Evolutionary conservation across 2,888 invertebrate genomes (phyloP), one percentile per base, ranked within the genome.

Genomic region (Habroteleia sp.): DNA sequence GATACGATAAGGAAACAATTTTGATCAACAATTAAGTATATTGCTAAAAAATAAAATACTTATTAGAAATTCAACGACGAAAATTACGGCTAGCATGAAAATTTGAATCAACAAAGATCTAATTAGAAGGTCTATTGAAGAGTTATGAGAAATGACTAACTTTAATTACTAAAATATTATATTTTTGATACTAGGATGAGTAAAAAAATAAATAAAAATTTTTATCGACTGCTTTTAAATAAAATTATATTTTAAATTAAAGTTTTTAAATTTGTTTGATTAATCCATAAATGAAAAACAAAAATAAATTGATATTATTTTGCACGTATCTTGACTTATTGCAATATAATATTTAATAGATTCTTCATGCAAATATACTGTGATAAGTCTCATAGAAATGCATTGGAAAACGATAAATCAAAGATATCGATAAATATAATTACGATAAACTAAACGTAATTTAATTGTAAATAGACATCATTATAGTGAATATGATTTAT

Each of bases 341-440:
- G n/a, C n/a, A n/a, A 7, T 14, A 35, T 35, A 14, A 14, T 27
- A 50, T 14, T 50, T 25, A 11, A 37, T 10, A 27, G 10, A 39
- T 3, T 37, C 16, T 35, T 17, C 11, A 16, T 39, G 37, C 11
- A 16, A 52, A 52, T 52, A 25, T 16, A 52, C 25, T 52, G 35
- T 25, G 27, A 8, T n/a, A 14, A 25, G 10, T 13, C 37, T 37
- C 25, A 20, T 1, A 7, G 10, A 54, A 39, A 39, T 54, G 27
- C 27, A 54, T 29, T 29, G 37, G 27, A 27, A 27, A 54, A 29
- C 54, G 39, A 54, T 54, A 54, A 54, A 54, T 39, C 54, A 29
- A 27, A 39, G 10, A 7, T 27, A 39, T 39, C 29, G 27, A n/a
- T 54, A 39, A 54, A 52, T 39, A 29, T 39, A 54, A 54, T 17